Conservation (phyloP, 2,113 vertebrate genomes). For the Panurus biarmicus region DNA sequence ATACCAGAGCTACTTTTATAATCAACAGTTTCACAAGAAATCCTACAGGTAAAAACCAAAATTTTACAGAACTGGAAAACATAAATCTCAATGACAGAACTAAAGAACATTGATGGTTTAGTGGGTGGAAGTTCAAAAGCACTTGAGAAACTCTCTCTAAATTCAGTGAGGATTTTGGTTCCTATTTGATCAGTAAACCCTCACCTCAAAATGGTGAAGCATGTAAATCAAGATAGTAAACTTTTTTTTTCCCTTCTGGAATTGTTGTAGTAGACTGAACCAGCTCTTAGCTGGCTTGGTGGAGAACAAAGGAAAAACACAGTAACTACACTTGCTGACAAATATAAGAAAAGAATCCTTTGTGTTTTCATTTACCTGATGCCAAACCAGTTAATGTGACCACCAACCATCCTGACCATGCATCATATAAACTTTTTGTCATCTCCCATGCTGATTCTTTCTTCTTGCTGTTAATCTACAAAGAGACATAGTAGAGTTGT, state of each 20-base stretch:
- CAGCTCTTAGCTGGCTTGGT: background rate
- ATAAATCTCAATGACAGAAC: background rate
- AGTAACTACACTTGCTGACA: background rate
- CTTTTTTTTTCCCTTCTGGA: background rate
- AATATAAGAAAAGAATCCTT: background rate
- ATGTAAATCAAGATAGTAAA: background rate
- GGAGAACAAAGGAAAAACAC: background rate
- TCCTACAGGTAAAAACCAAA: background rate
- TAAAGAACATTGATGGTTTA: background rate
- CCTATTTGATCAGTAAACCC: background rate
- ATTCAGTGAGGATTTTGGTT: background rate
- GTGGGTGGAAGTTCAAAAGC: background rate
- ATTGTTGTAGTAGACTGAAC: background rate
- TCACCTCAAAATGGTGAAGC: background rate
- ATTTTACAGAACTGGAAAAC: background rate
- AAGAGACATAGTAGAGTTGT: conserved; percentile 10
- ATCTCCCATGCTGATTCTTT: conserved; percentile 99
- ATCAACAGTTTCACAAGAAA: background rate
- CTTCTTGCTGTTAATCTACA: conserved; percentile 97
- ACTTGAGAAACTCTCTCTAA: background rate
- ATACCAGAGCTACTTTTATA: background rate
- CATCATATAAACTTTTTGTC: conserved; percentile 93
- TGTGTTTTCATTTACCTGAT: conserved; percentile 77
- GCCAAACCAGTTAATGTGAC: conserved; percentile 94
- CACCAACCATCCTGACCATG: conserved; percentile 98